Percentiles rank a stretch among this genome's conserved stretches.
Evolutionary conservation across 2,888 invertebrate genomes (phyloP).

Genomic region (Stomorhina lunata): DNA sequence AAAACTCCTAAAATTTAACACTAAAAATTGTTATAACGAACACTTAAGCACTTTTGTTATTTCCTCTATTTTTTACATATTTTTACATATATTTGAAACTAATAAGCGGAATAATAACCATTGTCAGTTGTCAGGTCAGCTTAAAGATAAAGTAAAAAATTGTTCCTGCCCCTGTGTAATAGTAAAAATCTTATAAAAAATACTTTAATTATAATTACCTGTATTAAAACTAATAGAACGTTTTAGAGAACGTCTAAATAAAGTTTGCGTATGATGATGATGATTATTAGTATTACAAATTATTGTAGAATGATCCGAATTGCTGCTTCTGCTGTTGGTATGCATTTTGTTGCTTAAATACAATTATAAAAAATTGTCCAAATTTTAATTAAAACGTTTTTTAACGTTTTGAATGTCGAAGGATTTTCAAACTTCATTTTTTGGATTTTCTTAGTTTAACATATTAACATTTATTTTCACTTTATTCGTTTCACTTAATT

Average conservation of each 20-base stretch:
- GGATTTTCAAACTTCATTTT: slow-evolving; percentile 17
- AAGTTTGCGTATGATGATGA: slow-evolving; percentile 44
- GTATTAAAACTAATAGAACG: slow-evolving; percentile 66
- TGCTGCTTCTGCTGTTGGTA: slow-evolving; percentile 11
- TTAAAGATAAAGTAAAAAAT: too few species aligned
- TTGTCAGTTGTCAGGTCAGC: too few species aligned
- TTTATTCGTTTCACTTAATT: not conserved
- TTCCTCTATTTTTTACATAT: too few species aligned
- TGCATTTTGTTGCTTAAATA: slow-evolving; percentile 34
- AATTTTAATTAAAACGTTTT: not conserved
- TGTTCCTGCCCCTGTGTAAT: too few species aligned
- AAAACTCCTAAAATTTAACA: too few species aligned
- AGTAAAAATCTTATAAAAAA: too few species aligned
- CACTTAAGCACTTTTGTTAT: too few species aligned
- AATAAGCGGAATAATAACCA: too few species aligned
- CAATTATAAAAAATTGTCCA: not conserved
- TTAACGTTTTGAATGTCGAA: slow-evolving; percentile 12
- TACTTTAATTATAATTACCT: slow-evolving; percentile 61
- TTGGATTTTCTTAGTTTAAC: not conserved
- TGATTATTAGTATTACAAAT: slow-evolving; percentile 35
- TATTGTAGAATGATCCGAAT: not conserved
- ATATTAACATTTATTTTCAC: slow-evolving; percentile 6
- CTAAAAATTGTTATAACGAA: too few species aligned
- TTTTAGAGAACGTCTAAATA: slow-evolving; percentile 63
- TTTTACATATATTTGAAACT: too few species aligned